Base-by-base conservation (phyloP, 2,113 vertebrate species). In the Callopanchax toddi region DNA sequence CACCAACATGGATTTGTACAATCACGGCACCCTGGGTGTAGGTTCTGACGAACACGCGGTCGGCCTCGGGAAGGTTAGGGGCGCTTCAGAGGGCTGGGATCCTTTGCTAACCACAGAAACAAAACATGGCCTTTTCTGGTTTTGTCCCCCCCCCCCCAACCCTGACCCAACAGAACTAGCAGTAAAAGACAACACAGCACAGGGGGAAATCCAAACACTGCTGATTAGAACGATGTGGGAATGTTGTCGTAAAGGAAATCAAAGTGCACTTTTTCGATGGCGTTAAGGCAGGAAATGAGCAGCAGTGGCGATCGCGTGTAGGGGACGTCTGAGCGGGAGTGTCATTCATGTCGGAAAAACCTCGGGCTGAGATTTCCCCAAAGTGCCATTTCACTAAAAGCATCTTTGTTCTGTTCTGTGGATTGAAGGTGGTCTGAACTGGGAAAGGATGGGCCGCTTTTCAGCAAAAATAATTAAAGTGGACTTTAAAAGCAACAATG, bases 1-100 rank as follows among this genome's bases (percentile, higher is more conserved):
- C 92, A 92, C 91, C 78, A 86, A 85, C 81, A 83, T 91, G 93
- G 82, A 83, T 89, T 96, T 94, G 93, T 95, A 96, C 93, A 92
- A 96, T 93, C 93, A 93, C 86, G 91, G 93, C 94, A 93, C 72
- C 81, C 74, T 78, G 86, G 72, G 86, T 87, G 85, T 85, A 82
- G 81, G 84, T 85, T 85, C 85, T 79, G 82, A 89, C 58, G 50
- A 73, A 65, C 44, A 37, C 23, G 73, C 71, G 70, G 79, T 87
- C 52, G 53, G 76, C 76, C 72, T 84, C 36, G 67, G 83, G 78
- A 78, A 67, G 25, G 76, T 79, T 68, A 61, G 64, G 20, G 80
- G 73, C 67, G 26, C 81, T 80, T 83, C 62, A 57, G 79, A 82
- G 79, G 81, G 82, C 86, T 73, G 86, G 71, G 78, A 88, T 89